Base-by-base conservation (phyloP, 2,888 invertebrate species). In the Acrobeloides nanus region DNA sequence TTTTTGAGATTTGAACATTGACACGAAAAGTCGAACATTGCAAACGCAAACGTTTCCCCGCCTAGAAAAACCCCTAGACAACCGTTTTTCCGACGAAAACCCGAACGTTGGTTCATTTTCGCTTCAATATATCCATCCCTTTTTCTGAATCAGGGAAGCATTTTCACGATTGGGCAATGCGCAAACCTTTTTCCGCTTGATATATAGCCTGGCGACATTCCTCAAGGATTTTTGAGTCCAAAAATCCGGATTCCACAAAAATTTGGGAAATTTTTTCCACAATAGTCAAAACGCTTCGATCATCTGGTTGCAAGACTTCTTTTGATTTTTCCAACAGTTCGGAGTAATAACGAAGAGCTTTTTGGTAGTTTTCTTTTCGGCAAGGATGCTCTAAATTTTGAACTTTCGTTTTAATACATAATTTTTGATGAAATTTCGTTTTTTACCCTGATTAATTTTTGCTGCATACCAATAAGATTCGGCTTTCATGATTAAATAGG, bases 391-490 rank as follows among this genome's bases (percentile, higher is more conserved):
- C 57, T 56, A 29, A 15, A 51, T n/a, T 17, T 1, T n/a, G n/a
- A n/a, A n/a, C n/a, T n/a, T n/a, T n/a, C n/a, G n/a, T n/a, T n/a
- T n/a, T n/a, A n/a, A n/a, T n/a, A n/a, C n/a, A n/a, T n/a, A n/a
- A n/a, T 20, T 7, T 35, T 18, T 12, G 38, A 23, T 4, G n/a
- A n/a, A n/a, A n/a, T n/a, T n/a, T n/a, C n/a, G 20, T 23, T 5
- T n/a, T n/a, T 15, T 21, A 17, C 20, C 2, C 50, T 17, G 23
- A 59, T 54, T 53, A 1, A 48, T 38, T 32, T 53, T 43, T 12
- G 58, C 58, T 15, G 48, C 59, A 40, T 60, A 58, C 58, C 58
- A 58, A 39, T 48, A 51, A 7, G 51, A 44, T 45, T 58, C 58
- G 3, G 58, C 58, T 24, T 45, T 34, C 58, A 58, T 58, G 20